Percentiles rank a stretch among this genome's conserved stretches.
phyloP scores from a whole-genome alignment of 2,113 vertebrate genomes.

The Pipra filicauda region DNA sequence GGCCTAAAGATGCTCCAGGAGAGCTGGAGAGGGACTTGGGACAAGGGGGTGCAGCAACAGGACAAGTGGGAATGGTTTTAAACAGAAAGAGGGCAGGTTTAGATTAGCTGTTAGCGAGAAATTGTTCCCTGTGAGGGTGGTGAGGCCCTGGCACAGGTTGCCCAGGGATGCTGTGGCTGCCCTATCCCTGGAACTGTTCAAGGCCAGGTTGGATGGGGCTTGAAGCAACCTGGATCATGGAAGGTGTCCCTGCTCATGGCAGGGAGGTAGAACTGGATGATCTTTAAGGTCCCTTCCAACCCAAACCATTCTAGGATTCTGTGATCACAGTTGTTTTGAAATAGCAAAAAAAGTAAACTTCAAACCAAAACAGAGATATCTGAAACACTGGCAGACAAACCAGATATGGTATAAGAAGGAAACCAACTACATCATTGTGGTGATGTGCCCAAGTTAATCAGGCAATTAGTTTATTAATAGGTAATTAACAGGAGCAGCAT shows the following conservation, averaged over 20 bases:
- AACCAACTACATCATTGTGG: not conserved
- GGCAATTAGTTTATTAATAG: not conserved
- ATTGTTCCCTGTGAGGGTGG: not conserved
- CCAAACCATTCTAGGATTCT: not conserved
- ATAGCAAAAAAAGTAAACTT: not conserved
- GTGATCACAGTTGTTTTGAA: not conserved
- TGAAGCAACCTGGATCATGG: rapidly evolving
- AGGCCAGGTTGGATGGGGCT: rapidly evolving
- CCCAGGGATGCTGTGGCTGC: not conserved
- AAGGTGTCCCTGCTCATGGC: not conserved
- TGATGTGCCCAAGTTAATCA: not conserved
- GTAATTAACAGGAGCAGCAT: not conserved
- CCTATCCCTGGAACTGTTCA: not conserved
- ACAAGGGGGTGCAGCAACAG: not conserved
- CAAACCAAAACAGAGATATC: not conserved
- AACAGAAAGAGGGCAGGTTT: not conserved
- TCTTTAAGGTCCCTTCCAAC: not conserved
- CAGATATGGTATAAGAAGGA: rapidly evolving
- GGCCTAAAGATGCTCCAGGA: not conserved
- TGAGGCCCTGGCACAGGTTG: rapidly evolving
- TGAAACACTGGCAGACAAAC: not conserved
- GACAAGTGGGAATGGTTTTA: not conserved
- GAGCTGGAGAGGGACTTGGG: not conserved
- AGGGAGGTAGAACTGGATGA: not conserved
- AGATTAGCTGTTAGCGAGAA: not conserved